Conservation (phyloP, 2,888 invertebrate species). For the Clostera curtula region DNA sequence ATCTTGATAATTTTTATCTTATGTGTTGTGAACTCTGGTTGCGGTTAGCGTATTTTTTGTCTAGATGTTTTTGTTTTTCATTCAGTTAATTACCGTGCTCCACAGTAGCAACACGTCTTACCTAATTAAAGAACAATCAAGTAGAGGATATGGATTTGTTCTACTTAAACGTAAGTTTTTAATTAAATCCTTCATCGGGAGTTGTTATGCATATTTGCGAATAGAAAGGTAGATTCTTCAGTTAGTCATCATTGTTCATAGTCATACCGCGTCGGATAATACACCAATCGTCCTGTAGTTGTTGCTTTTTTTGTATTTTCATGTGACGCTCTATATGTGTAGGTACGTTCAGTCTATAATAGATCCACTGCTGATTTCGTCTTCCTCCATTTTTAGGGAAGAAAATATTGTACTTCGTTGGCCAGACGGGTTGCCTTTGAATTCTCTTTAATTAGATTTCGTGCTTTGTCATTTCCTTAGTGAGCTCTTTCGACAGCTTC, state of each 20-base stretch:
- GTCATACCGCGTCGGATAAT: too few relatives aligned
- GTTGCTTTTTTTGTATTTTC: neutral
- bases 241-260: too few relatives aligned
- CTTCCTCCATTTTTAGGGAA: too few relatives aligned
- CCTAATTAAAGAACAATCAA: slow-evolving; percentile 40
- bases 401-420: too few relatives aligned
- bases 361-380: too few relatives aligned
- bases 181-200: slow-evolving; percentile 1
- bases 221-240: slow-evolving; percentile 1
- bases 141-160: slow-evolving; percentile 51
- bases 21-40: slow-evolving; percentile 28
- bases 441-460: too few relatives aligned
- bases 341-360: too few relatives aligned
- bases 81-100: slow-evolving; percentile 61
- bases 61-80: slow-evolving; percentile 45
- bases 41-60: slow-evolving; percentile 45
- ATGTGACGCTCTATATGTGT: too few relatives aligned
- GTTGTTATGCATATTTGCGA: neutral
- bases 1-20: slow-evolving; percentile 32
- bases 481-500: too few relatives aligned
- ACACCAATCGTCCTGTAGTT: too few relatives aligned
- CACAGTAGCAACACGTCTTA: slow-evolving; percentile 48
- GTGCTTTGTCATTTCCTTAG: too few relatives aligned
- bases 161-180: slow-evolving; percentile 32
- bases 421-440: too few relatives aligned